Conservation (phyloP, 2,797 vertebrate genomes). For the Alectoris magna region DNA sequence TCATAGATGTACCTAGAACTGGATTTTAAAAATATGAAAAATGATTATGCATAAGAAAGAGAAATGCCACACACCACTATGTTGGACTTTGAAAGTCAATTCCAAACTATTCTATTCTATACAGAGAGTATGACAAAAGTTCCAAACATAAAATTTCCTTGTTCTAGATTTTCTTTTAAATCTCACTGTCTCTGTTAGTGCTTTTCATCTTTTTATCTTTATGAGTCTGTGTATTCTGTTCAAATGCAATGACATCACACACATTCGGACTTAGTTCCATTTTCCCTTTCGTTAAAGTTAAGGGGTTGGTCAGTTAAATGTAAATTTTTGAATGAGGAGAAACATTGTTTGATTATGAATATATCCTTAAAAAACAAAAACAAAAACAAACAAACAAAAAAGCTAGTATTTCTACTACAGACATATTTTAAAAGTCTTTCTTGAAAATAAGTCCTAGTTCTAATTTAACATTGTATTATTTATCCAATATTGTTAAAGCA, state of each 20-base stretch:
- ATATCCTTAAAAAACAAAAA: neutral
- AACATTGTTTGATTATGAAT: neutral
- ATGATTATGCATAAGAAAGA: neutral
- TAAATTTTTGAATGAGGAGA: neutral
- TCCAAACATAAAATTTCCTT: neutral
- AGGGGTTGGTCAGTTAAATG: neutral
- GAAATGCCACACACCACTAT: fast-evolving
- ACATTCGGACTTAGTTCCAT: neutral
- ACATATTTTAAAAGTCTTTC: neutral
- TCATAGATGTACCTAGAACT: neutral
- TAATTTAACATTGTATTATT: neutral
- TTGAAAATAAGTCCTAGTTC: neutral
- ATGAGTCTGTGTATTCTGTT: neutral
- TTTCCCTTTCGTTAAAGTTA: neutral
- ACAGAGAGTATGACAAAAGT: too few species aligned
- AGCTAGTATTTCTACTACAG: neutral
- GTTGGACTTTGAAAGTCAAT: neutral
- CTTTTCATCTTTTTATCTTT: neutral
- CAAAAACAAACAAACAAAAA: neutral
- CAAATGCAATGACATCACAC: neutral
- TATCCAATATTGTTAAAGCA: neutral
- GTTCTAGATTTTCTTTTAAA: neutral
- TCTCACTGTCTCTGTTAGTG: neutral
- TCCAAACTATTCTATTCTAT: neutral
- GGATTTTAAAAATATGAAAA: neutral